phyloP scores from a whole-genome alignment of 1,140 invertebrate genomes.

The Neotoxoptera formosana region DNA sequence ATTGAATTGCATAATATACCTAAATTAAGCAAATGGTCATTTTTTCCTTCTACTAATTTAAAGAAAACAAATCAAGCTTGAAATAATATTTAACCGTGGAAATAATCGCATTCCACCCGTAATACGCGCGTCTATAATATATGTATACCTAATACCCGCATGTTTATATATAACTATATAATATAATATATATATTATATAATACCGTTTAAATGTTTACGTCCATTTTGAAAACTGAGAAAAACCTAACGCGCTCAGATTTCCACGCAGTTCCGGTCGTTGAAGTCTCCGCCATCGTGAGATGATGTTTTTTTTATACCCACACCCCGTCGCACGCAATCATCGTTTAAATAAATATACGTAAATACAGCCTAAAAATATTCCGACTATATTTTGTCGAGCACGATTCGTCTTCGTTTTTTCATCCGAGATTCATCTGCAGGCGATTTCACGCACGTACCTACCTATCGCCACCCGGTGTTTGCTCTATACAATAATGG shows the following conservation, averaged over 20 bases:
- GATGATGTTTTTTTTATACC: neutral
- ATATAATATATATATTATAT: neutral
- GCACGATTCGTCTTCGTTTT: neutral
- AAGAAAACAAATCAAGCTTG: conserved; percentile 21
- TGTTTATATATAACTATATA: too few relatives aligned
- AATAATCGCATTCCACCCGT: neutral
- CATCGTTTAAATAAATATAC: neutral
- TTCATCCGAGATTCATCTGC: neutral
- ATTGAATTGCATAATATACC: neutral
- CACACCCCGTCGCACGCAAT: too few relatives aligned
- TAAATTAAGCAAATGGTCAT: neutral
- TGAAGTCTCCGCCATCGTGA: neutral
- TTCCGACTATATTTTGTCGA: neutral
- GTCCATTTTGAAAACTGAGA: neutral
- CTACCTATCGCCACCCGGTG: neutral
- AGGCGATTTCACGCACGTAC: conserved; percentile 36
- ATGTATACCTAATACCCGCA: too few relatives aligned
- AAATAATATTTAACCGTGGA: conserved; percentile 23
- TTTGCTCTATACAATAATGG: neutral
- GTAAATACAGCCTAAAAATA: neutral
- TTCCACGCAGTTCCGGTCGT: conserved; percentile 21
- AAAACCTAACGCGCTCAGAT: neutral
- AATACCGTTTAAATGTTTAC: conserved; percentile 11
- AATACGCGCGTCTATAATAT: neutral
- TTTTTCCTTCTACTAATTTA: neutral